Conservation (phyloP, 2,888 invertebrate species). For the Bombyx huttoni region DNA sequence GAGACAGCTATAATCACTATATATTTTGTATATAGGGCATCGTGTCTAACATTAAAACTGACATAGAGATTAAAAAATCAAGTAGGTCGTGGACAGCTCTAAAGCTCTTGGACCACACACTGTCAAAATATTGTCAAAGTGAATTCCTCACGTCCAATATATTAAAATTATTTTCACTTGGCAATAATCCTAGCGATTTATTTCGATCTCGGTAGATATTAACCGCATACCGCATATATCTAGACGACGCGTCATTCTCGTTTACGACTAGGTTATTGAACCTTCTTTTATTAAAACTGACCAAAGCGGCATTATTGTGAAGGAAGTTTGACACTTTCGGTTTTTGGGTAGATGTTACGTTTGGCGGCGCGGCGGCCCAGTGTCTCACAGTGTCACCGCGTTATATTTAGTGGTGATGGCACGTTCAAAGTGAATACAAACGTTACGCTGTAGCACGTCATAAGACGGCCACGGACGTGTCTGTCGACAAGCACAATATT, state of each 20-base stretch:
- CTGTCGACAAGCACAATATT: constrained; percentile 33
- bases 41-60: constrained; percentile 23
- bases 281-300: constrained; percentile 48
- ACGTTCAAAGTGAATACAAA: not conserved
- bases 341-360: constrained; percentile 29
- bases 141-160: constrained; percentile 69
- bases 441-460: constrained; percentile 10
- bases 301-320: constrained; percentile 23
- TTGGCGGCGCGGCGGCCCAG: constrained; percentile 37
- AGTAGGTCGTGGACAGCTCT: constrained; percentile 33
- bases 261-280: constrained; percentile 59
- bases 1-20: too few species aligned
- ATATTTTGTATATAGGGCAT: not conserved
- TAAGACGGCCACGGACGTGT: constrained; percentile 41
- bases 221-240: constrained; percentile 64
- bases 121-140: constrained; percentile 72
- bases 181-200: constrained; percentile 72
- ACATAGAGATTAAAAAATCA: constrained; percentile 27
- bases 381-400: constrained; percentile 40
- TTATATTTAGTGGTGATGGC: constrained; percentile 50
- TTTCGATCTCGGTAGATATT: constrained; percentile 66
- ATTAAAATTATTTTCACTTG: constrained; percentile 68
- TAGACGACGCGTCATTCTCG: constrained; percentile 51
- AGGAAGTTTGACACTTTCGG: constrained; percentile 27
- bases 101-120: constrained; percentile 53